phyloP scores from a whole-genome alignment of 1,140 invertebrate species.

The Solenopsis fugax region DNA sequence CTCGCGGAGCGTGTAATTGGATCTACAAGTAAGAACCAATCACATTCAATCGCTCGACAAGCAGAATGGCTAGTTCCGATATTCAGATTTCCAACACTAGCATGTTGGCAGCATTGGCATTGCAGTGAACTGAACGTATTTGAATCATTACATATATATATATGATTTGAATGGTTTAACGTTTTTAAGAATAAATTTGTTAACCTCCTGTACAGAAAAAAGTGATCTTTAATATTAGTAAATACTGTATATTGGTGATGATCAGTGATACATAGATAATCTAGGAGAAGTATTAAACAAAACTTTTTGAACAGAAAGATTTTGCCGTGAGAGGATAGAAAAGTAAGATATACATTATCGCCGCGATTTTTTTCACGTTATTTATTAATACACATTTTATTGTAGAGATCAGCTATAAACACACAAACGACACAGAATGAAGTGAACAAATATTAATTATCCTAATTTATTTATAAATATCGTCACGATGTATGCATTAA shows the following conservation, averaged over 20 bases:
- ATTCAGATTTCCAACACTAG: no score
- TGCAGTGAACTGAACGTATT: no score
- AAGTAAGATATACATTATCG: neutral
- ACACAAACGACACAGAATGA: neutral
- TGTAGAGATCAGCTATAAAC: slow-evolving; percentile 66
- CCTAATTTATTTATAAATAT: slow-evolving; percentile 34
- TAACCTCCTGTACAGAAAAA: no score
- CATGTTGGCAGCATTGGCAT: no score
- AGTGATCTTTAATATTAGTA: no score
- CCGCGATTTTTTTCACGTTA: neutral
- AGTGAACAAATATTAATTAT: slow-evolving; percentile 37
- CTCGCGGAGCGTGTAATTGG: no score
- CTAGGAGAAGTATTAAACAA: neutral
- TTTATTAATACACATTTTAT: slow-evolving; percentile 67
- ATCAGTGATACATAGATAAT: neutral
- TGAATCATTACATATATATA: no score
- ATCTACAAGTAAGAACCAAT: no score
- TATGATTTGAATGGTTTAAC: no score
- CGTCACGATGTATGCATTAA: neutral
- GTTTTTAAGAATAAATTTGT: no score
- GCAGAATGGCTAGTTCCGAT: no score
- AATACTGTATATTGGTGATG: neutral
- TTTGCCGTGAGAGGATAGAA: neutral
- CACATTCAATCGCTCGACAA: no score
- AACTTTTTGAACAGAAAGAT: neutral